Evolutionary conservation across 2,797 vertebrate genomes (phyloP).

Genomic region (Coccyzus lansbergi): DNA sequence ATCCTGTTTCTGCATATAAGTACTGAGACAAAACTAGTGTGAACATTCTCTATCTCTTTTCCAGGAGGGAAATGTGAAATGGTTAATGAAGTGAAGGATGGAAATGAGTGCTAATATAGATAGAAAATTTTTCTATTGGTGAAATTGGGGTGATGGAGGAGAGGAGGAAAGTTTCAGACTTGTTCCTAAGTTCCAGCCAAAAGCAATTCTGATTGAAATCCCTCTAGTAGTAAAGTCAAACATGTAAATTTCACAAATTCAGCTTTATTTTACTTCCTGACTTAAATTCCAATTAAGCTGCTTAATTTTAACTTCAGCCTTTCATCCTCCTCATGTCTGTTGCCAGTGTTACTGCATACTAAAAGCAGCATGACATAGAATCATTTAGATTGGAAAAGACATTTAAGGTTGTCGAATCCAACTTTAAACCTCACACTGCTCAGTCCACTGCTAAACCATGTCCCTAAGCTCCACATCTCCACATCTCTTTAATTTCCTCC

Average conservation of each 20-base stretch:
- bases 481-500: too few relatives aligned
- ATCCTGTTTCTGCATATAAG: constrained; percentile 16
- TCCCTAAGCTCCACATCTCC: too few relatives aligned
- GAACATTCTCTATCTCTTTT: constrained; percentile 11
- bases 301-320: background rate
- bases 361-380: background rate
- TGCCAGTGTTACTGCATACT: background rate
- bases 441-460: too few relatives aligned
- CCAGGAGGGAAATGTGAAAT: background rate
- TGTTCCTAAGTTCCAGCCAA: constrained; percentile 45
- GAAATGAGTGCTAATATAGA: constrained; percentile 29
- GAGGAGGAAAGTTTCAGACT: background rate
- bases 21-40: constrained; percentile 16
- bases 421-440: background rate
- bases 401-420: background rate
- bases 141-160: background rate
- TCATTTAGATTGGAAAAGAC: background rate
- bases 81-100: background rate
- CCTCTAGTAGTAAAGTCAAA: constrained; percentile 25
- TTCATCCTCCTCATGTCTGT: background rate
- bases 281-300: background rate
- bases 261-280: background rate
- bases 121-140: constrained; percentile 13
- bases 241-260: constrained; percentile 34
- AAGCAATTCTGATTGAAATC: constrained; percentile 26